Evolutionary conservation across 2,888 invertebrate species (phyloP).

Genomic region (Agapostemon virescens): DNA sequence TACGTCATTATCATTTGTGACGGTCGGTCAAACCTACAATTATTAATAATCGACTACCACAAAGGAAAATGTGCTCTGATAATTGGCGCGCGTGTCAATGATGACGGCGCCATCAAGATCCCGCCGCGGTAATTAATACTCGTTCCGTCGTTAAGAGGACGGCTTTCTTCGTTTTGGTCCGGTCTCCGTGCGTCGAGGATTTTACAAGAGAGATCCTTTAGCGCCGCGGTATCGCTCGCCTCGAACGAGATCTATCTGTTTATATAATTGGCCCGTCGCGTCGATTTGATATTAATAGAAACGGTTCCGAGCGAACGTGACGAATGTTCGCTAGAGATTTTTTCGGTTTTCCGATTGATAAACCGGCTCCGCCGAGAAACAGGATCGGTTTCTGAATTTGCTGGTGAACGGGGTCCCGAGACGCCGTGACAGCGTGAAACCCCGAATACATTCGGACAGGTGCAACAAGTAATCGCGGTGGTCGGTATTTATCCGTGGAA

Average conservation of each 20-base stretch:
- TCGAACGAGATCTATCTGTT: background rate
- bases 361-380: constrained; percentile 34
- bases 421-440: background rate
- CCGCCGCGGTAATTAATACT: constrained; percentile 42
- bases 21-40: constrained; percentile 41
- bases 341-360: constrained; percentile 18
- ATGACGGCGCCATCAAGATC: constrained; percentile 41
- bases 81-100: constrained; percentile 56
- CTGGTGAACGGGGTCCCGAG: constrained; percentile 23
- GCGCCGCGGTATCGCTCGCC: background rate
- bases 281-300: constrained; percentile 43
- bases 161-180: constrained; percentile 1
- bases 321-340: constrained; percentile 25
- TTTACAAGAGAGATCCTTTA: background rate
- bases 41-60: constrained; percentile 49
- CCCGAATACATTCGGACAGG: constrained; percentile 34
- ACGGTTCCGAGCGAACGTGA: constrained; percentile 13
- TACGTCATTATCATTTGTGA: constrained; percentile 43
- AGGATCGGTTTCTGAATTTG: constrained; percentile 26
- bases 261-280: constrained; percentile 21
- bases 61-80: constrained; percentile 47
- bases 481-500: constrained; percentile 3
- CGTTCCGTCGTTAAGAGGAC: constrained; percentile 35
- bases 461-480: constrained; percentile 40
- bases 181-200: background rate